Conservation (phyloP, 2,797 vertebrate genomes). For the Botia almorhae region DNA sequence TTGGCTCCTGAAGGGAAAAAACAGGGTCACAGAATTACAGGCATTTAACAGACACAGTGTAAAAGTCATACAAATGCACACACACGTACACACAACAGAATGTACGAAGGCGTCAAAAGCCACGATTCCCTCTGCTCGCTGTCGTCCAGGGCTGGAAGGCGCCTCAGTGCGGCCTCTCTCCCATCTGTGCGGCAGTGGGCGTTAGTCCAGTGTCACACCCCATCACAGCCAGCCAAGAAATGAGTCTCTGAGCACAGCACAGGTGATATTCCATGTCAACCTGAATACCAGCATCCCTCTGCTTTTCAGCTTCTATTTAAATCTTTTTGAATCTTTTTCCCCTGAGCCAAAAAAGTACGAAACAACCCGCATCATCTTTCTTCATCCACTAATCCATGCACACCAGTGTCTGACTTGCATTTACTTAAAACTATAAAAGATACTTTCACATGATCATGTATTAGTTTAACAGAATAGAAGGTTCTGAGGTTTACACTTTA, state of each 20-base stretch:
- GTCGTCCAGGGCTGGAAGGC: constrained; percentile 70
- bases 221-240: constrained; percentile 31
- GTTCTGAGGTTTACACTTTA: not conserved
- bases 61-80: not conserved
- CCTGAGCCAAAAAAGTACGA: not conserved
- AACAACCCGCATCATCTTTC: not conserved
- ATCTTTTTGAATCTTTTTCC: not conserved
- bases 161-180: constrained; percentile 54
- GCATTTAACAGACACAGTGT: constrained; percentile 41
- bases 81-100: constrained; percentile 66
- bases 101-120: constrained; percentile 76
- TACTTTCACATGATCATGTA: not conserved
- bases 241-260: constrained; percentile 10
- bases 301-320: constrained; percentile 6
- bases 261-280: constrained; percentile 26
- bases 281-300: not conserved
- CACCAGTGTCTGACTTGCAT: not conserved
- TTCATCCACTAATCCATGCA: not conserved
- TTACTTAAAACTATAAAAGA: constrained; percentile 8
- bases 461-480: not conserved
- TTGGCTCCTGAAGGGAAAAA: constrained; percentile 29
- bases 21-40: constrained; percentile 34
- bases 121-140: constrained; percentile 71
- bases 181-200: constrained; percentile 55
- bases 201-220: constrained; percentile 40